phyloP scores from a whole-genome alignment of 37 sponge, comb jelly and placozoan genomes.

The Oscarella lobularis region DNA sequence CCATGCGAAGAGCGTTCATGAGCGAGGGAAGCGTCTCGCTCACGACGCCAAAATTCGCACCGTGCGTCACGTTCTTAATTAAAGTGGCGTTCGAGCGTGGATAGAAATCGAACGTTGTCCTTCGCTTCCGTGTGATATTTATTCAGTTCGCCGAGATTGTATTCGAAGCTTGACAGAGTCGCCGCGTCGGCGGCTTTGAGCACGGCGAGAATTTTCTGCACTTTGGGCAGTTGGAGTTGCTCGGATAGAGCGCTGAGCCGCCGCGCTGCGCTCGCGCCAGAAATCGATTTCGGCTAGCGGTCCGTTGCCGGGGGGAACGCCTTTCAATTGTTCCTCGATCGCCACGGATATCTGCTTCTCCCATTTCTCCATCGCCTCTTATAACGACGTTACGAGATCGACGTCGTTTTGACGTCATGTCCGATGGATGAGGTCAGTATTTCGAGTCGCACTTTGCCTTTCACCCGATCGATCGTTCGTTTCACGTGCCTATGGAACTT shows the following conservation, averaged over 20 bases:
- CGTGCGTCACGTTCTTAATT: slow-evolving; percentile 94
- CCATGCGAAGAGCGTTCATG: slow-evolving; percentile 99
- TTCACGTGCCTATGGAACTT: slow-evolving; percentile 48
- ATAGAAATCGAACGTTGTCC: slow-evolving; percentile 95
- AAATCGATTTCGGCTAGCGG: slow-evolving; percentile 93
- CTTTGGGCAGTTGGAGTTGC: slow-evolving; percentile 67
- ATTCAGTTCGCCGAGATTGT: slow-evolving; percentile 66
- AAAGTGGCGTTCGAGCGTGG: slow-evolving; percentile 97
- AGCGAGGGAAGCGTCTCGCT: slow-evolving; percentile 84
- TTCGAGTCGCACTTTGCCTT: slow-evolving; percentile 85
- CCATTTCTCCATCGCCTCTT: slow-evolving; percentile 74
- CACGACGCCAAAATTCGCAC: slow-evolving; percentile 28
- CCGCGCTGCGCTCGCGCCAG: slow-evolving; percentile 88
- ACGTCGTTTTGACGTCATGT: slow-evolving; percentile 41
- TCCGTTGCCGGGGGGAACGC: slow-evolving; percentile 68
- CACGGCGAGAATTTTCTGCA: slow-evolving; percentile 49
- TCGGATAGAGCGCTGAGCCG: slow-evolving; percentile 74
- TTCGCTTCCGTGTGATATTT: slow-evolving; percentile 91
- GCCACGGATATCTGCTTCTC: slow-evolving; percentile 47
- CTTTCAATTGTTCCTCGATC: slow-evolving; percentile 61
- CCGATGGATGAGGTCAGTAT: slow-evolving; percentile 46
- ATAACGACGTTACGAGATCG: slow-evolving; percentile 42
- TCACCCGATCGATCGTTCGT: slow-evolving; percentile 80
- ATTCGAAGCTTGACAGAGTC: slow-evolving; percentile 67
- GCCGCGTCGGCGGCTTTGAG: slow-evolving; percentile 49